Conservation (phyloP, 2,113 vertebrate genomes). For the Panthera tigris region DNA sequence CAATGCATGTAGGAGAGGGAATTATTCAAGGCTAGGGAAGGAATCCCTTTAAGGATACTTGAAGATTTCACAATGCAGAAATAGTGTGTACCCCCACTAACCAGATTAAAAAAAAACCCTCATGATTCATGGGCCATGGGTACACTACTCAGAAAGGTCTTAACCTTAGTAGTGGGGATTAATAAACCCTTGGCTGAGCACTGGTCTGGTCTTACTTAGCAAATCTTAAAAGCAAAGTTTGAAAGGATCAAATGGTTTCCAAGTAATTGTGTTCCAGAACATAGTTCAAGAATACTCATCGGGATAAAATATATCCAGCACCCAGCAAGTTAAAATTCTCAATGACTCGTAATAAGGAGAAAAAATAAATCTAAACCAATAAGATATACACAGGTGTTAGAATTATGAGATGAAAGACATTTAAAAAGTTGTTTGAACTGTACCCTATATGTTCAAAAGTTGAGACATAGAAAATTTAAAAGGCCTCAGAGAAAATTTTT, state of each 20-base stretch:
- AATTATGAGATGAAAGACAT: neutral
- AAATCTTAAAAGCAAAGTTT: neutral
- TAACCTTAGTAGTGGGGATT: neutral
- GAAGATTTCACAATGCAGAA: neutral
- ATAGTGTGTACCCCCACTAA: neutral
- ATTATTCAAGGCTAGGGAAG: neutral
- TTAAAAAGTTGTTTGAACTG: neutral
- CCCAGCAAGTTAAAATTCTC: neutral
- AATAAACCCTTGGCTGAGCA: neutral
- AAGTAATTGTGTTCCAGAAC: neutral
- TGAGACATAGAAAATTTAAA: neutral
- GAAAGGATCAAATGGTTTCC: neutral
- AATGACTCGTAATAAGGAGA: neutral
- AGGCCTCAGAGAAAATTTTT: neutral
- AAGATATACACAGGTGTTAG: neutral
- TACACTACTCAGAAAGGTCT: neutral
- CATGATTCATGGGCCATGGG: neutral
- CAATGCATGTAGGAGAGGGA: neutral
- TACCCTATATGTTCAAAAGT: neutral
- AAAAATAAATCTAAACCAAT: neutral
- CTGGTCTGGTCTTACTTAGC: neutral
- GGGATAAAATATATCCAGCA: neutral
- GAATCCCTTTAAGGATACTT: neutral
- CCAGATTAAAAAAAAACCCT: neutral
- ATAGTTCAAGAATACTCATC: neutral